phyloP scores from a whole-genome alignment of 2,797 vertebrate genomes.

The Anguilla obscura region DNA sequence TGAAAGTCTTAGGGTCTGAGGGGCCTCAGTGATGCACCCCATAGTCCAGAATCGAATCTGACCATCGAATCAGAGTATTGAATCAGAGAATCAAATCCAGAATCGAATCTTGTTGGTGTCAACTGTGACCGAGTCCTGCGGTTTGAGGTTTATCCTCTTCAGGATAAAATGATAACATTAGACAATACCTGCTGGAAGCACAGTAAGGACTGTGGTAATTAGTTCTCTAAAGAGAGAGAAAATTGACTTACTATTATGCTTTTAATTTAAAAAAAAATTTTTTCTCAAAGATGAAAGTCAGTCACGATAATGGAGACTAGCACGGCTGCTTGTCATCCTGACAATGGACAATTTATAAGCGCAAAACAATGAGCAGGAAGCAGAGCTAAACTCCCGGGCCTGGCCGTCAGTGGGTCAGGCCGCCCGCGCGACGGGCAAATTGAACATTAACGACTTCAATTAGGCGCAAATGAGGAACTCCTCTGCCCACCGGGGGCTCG shows the following conservation, averaged over 20 bases:
- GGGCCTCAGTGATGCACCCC: background rate
- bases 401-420: slow-evolving; percentile 28
- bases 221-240: background rate
- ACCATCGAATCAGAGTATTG: too few relatives aligned
- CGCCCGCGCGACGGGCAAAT: slow-evolving; percentile 59
- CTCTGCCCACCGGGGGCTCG: slow-evolving; percentile 40
- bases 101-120: background rate
- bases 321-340: background rate
- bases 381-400: slow-evolving; percentile 23
- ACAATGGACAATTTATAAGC: background rate
- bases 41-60: background rate
- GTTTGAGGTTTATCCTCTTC: background rate
- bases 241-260: background rate
- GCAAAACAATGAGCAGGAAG: background rate
- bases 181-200: background rate
- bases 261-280: background rate
- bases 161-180: background rate
- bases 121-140: background rate
- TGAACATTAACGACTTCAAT: slow-evolving; percentile 61
- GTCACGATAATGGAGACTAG: background rate
- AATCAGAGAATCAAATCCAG: too few relatives aligned
- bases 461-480: slow-evolving; percentile 58
- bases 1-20: background rate
- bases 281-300: background rate
- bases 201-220: background rate